Evolutionary conservation across 2,888 invertebrate genomes (phyloP).

Genomic region (Blastobasis adustella): DNA sequence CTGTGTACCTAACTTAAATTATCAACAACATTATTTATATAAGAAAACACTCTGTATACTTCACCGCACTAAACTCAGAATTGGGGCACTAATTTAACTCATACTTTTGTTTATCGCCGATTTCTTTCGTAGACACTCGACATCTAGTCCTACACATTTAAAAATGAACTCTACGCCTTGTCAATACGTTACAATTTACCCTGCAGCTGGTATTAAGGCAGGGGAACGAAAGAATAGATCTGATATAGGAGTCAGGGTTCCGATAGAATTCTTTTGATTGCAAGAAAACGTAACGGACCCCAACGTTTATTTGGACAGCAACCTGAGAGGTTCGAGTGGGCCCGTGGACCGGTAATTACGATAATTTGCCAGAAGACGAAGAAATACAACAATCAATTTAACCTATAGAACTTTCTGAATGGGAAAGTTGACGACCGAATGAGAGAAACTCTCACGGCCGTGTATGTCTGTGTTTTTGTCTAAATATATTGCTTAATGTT

Average conservation of each 20-base stretch:
- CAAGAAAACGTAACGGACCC: conserved; percentile 65
- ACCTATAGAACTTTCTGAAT: no score
- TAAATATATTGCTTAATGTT: no score
- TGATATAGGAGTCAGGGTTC: conserved; percentile 51
- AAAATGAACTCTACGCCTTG: conserved; percentile 14
- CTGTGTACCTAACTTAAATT: no score
- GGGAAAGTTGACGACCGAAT: no score
- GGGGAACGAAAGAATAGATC: conserved; percentile 69
- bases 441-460: no score
- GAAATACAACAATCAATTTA: conserved; percentile 14
- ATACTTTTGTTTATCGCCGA: conserved; percentile 70
- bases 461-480: no score
- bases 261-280: conserved; percentile 65
- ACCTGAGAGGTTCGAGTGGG: conserved; percentile 68
- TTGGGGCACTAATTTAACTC: conserved; percentile 59
- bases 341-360: conserved; percentile 61
- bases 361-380: conserved; percentile 68
- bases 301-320: conserved; percentile 73
- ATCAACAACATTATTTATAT: neutral
- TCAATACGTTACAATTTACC: conserved; percentile 19
- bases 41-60: conserved; percentile 33
- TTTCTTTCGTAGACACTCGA: conserved; percentile 66
- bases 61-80: conserved; percentile 31
- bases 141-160: conserved; percentile 24
- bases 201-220: conserved; percentile 22